Conservation (phyloP, 2,888 invertebrate genomes). For the Pyrrhosoma nymphula region DNA sequence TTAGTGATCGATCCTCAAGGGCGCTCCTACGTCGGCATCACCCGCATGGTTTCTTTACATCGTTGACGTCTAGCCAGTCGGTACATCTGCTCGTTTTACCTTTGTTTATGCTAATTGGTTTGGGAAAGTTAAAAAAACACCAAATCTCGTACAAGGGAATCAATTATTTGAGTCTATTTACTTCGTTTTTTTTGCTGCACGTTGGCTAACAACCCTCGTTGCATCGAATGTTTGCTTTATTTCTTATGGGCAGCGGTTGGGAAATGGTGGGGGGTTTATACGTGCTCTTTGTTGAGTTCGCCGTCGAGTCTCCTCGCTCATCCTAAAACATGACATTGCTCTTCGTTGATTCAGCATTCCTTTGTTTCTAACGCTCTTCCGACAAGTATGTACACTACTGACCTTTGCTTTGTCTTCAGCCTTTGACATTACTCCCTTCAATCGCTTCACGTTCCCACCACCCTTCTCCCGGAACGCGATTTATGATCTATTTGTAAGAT, state of each 20-base stretch:
- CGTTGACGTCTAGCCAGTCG: neutral
- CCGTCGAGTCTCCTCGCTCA: neutral
- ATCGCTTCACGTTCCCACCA: neutral
- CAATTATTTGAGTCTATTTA: neutral
- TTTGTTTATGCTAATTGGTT: neutral
- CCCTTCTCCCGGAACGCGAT: conserved; percentile 22
- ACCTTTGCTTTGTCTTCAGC: conserved; percentile 27
- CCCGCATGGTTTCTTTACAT: neutral
- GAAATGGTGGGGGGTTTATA: neutral
- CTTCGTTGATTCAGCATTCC: neutral
- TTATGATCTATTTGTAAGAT: conserved; percentile 11
- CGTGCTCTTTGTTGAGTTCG: neutral
- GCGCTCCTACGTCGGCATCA: neutral
- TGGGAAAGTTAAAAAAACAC: neutral
- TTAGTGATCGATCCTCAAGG: neutral
- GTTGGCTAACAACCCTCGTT: neutral
- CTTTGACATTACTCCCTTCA: conserved; percentile 25
- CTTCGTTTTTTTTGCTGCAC: neutral
- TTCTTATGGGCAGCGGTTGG: neutral
- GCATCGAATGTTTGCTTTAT: neutral
- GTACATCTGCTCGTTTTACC: neutral
- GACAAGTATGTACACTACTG: neutral
- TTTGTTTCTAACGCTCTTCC: neutral
- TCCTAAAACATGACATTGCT: neutral
- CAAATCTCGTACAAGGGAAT: neutral